A percentile compares a stretch with the other conserved stretches of the same genome.
Conservation (phyloP, 2,113 vertebrate species). For the Lampris megalopsis region DNA sequence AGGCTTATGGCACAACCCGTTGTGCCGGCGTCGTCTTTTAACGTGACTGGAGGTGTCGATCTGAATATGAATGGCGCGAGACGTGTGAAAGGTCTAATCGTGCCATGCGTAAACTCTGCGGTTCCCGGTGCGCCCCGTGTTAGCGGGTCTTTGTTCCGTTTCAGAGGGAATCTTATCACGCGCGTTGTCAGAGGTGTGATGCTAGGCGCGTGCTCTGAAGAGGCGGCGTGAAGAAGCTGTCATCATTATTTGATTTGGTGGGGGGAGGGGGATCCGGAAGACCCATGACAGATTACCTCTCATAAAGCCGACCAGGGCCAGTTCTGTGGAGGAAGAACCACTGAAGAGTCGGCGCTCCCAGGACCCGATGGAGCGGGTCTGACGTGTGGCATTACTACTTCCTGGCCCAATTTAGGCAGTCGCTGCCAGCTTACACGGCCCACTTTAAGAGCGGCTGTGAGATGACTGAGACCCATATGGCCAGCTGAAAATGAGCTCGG, state of each 20-base stretch:
- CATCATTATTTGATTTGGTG: conserved; percentile 57
- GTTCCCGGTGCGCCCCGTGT: neutral
- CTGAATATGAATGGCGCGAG: too few species aligned
- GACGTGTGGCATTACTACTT: neutral
- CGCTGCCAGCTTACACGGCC: too few species aligned
- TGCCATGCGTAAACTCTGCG: neutral
- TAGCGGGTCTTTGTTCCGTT: neutral
- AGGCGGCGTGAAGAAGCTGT: conserved; percentile 62
- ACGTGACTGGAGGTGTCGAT: too few species aligned
- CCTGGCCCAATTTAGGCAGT: too few species aligned
- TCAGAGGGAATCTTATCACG: conserved; percentile 59
- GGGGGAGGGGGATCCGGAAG: conserved; percentile 59
- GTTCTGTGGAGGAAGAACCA: conserved; percentile 38
- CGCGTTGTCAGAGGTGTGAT: conserved; percentile 59
- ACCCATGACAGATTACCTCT: conserved; percentile 65
- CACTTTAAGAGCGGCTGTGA: too few species aligned
- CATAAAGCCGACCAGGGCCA: conserved; percentile 31
- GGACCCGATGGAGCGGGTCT: neutral
- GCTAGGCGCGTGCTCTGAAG: conserved; percentile 25
- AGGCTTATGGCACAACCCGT: too few species aligned
- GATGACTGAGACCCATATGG: too few species aligned
- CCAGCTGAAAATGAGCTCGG: too few species aligned
- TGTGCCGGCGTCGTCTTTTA: too few species aligned
- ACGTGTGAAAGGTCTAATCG: too few species aligned
- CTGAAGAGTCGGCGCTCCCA: neutral